Evolutionary conservation across 2,113 vertebrate species (phyloP), one percentile per base, ranked within the genome.

Genomic region (Ranitomeya imitator): DNA sequence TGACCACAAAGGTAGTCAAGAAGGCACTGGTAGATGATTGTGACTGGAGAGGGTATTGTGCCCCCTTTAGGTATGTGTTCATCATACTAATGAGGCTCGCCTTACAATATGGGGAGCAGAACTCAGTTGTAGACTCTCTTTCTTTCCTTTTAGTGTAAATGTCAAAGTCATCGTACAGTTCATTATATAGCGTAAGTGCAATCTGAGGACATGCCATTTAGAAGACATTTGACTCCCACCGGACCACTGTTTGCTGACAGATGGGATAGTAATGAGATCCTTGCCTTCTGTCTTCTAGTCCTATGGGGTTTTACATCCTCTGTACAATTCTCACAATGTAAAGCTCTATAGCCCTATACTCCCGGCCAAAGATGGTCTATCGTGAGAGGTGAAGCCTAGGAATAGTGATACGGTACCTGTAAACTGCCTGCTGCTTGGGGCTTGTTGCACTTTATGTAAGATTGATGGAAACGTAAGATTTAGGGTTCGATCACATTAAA

Each of bases 261-360:
- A 73, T 85, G 83, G 65, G 51, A 74, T 18, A 85, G 52, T 69
- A 85, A 85, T 85, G 52, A 57, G 59, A 85, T 74, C 37, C 26
- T 73, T 60, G 26, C 52, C 67, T 73, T 76, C 71, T 60, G 71
- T 85, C 84, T 77, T 37, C 21, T 77, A 54, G 57, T 85, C 69
- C 19, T 74, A 21, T 21, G 59, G 26, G 31, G 80, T 63, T 83
- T 83, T 19, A 81, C 6, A 60, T 31, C 57, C 55, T 61, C 52
- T 54, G 76, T 54, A 60, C 26, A 59, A 21, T 67, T 63, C 16
- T 83, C 37, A n/a, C 60, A 59, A 16, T 60, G n/a, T 60, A 80
- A 79, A 79, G 14, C 7, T 80, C 55, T 26, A 31, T 59, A 6
- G 55, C 21, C 54, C n/a, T 52, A 21, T 52, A 77, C 51, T 77